These are phyloP conservation scores for Glyphotaelius pellucidus DNA, from an alignment of 2,888 invertebrate genomes.

Conservation along the genomic window DNA sequence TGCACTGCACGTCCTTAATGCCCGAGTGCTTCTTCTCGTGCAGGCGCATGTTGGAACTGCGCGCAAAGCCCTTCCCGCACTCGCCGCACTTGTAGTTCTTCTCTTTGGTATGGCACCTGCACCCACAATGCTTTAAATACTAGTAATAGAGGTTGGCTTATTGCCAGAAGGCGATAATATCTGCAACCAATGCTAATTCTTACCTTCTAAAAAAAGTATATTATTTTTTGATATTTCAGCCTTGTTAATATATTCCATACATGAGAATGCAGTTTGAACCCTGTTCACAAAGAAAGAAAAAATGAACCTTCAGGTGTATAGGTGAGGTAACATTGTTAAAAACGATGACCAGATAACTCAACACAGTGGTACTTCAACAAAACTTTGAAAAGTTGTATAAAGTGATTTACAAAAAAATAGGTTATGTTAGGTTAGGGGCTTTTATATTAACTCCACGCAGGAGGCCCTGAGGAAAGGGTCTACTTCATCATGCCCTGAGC, in stretches of 20 bases:
- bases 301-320: not conserved
- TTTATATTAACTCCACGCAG: too few relatives aligned
- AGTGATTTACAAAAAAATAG: too few relatives aligned
- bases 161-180: not conserved
- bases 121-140: not conserved
- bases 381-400: too few relatives aligned
- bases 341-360: too few relatives aligned
- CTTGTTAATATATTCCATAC: not conserved
- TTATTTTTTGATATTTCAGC: not conserved
- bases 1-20: constrained; percentile 69
- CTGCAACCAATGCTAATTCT: not conserved
- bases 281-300: not conserved
- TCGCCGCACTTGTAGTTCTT: constrained; percentile 71
- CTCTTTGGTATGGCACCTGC: constrained; percentile 74
- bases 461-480: too few relatives aligned
- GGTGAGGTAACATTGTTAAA: too few relatives aligned
- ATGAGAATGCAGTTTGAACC: not conserved
- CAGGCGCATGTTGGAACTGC: constrained; percentile 69
- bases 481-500: too few relatives aligned
- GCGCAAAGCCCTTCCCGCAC: constrained; percentile 71
- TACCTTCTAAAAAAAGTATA: too few relatives aligned
- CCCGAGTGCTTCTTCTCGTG: constrained; percentile 71
- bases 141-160: not conserved
- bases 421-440: too few relatives aligned
- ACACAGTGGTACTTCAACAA: too few relatives aligned